phyloP scores from a whole-genome alignment of 2,797 vertebrate genomes.

The Apodemus agrarius region DNA sequence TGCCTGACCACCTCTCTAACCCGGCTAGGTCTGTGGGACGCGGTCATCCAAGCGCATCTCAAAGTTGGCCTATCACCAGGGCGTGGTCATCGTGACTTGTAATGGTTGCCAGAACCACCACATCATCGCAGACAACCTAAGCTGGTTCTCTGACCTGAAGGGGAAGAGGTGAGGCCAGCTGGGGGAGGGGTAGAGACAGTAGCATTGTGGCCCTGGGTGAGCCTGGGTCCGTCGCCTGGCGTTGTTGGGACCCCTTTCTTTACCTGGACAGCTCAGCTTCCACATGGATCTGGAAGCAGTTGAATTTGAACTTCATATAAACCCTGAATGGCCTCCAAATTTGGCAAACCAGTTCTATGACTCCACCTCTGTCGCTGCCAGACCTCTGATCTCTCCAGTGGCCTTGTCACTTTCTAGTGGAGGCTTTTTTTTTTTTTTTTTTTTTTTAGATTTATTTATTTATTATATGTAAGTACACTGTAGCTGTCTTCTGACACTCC shows the following conservation, averaged over 20 bases:
- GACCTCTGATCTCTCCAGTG: rapidly evolving
- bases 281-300: not conserved
- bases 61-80: slow-evolving; percentile 92
- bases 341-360: rapidly evolving
- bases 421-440: not conserved
- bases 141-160: slow-evolving; percentile 96
- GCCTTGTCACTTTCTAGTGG: not conserved
- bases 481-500: too few relatives aligned
- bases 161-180: slow-evolving; percentile 91
- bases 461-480: too few relatives aligned
- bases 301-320: not conserved
- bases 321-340: rapidly evolving
- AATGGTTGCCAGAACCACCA: slow-evolving; percentile 94
- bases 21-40: slow-evolving; percentile 92
- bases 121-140: slow-evolving; percentile 96
- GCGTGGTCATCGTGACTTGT: slow-evolving; percentile 96
- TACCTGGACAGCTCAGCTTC: not conserved
- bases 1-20: not conserved
- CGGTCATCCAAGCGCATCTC: slow-evolving; percentile 94
- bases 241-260: too few relatives aligned
- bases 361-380: not conserved
- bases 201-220: rapidly evolving
- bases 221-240: rapidly evolving
- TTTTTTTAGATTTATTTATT: too few relatives aligned
- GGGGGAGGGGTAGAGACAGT: not conserved